Evolutionary conservation across 1,140 invertebrate genomes (phyloP), one percentile per base, ranked within the genome.

Genomic region (Artemia franciscana): DNA sequence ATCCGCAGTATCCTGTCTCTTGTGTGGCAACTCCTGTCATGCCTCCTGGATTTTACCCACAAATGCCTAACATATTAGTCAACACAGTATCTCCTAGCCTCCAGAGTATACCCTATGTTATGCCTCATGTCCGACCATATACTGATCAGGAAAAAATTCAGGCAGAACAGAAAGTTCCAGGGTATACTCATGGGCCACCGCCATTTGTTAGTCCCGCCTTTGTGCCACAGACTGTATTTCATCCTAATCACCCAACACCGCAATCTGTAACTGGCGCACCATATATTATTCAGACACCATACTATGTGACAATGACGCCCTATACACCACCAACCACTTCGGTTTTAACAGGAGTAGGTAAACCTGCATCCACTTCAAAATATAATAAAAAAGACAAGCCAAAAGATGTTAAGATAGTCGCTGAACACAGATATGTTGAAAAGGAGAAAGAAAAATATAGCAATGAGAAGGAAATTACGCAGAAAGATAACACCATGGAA

Each of bases 261-360:
- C 62, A 63, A 27, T 27, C 62, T 12, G 62, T 59, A 23, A 63
- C 62, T 23, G 62, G 62, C 2, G 57, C 58, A 5, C 62, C 62
- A 0, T 59, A 59, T 63, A 28, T 63, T 5, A 58, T 63, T 25
- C 62, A 63, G 24, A 24, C 57, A 23, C 58, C 60, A 28, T 60
- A 60, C 60, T 60, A 28, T 26, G 26, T n/a, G n/a, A n/a, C n/a
- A n/a, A n/a, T n/a, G n/a, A n/a, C n/a, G n/a, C n/a, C n/a, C n/a
- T n/a, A n/a, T n/a, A n/a, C n/a, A n/a, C n/a, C n/a, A n/a, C n/a
- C n/a, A n/a, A n/a, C n/a, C n/a, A n/a, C n/a, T n/a, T n/a, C n/a
- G n/a, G n/a, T n/a, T n/a, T n/a, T n/a, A n/a, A n/a, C n/a, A n/a
- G n/a, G n/a, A n/a, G n/a, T n/a, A n/a, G n/a, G n/a, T n/a, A n/a